phyloP scores from a whole-genome alignment of 2,888 invertebrate genomes.

The Acanthosepion lycidas region DNA sequence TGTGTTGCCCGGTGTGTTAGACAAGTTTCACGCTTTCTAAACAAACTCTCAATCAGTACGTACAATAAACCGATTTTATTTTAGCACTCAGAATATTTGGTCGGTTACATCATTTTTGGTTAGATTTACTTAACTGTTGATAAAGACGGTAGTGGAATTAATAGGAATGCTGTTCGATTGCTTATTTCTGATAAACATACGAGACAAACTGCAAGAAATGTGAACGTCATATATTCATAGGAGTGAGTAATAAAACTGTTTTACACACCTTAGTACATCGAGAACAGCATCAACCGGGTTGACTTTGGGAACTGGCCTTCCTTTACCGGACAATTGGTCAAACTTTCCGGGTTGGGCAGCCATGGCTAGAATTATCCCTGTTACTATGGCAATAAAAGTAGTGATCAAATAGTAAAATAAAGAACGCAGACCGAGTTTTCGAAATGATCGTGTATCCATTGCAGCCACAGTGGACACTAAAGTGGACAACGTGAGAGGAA shows the following conservation, averaged over 20 bases:
- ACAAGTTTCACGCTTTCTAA: no score
- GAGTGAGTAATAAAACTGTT: not conserved
- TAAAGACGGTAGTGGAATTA: no score
- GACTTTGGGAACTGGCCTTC: not conserved
- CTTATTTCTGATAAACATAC: no score
- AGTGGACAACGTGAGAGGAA: not conserved
- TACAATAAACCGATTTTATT: no score
- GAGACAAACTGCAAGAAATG: no score
- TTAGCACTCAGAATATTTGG: no score
- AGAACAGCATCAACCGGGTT: not conserved
- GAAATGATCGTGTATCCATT: not conserved
- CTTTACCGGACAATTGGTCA: not conserved
- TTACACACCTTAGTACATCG: constrained; percentile 36
- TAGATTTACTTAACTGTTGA: no score
- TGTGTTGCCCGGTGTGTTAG: no score
- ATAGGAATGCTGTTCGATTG: no score
- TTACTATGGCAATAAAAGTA: constrained; percentile 36
- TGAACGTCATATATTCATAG: no score
- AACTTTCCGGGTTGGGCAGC: constrained; percentile 35
- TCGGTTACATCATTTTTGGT: no score
- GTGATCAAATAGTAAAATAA: constrained; percentile 1
- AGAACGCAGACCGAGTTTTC: not conserved
- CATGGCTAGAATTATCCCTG: constrained; percentile 38
- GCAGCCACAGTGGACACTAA: not conserved
- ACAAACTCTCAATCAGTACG: no score